These are phyloP conservation scores for Neodiprion lecontei DNA, from an alignment of 1,140 invertebrate species.

Conservation along the genomic window DNA sequence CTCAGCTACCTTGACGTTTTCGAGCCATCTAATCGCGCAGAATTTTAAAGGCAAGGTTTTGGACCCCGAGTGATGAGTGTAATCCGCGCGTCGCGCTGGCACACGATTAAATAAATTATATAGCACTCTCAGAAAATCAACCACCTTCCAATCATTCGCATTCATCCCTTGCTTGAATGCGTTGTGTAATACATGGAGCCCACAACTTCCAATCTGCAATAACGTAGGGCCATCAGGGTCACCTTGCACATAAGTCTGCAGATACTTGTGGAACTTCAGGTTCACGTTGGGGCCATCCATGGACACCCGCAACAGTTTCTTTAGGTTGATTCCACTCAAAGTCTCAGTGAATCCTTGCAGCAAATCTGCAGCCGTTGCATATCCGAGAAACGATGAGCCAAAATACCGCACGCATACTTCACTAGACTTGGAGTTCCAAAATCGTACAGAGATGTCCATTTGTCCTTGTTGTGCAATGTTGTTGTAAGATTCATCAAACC, in stretches of 20 bases:
- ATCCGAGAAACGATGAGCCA: constrained; percentile 23
- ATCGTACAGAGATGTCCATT: constrained; percentile 27
- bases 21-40: constrained; percentile 23
- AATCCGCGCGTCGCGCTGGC: constrained; percentile 18
- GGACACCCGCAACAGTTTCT: constrained; percentile 19
- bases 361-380: constrained; percentile 16
- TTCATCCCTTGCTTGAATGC: constrained; percentile 30
- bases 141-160: constrained; percentile 5
- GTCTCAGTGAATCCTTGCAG: constrained; percentile 19
- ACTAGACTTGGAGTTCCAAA: constrained; percentile 22
- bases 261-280: constrained; percentile 12
- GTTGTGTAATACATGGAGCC: constrained; percentile 27
- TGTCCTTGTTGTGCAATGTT: constrained; percentile 25
- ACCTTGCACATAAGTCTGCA: constrained; percentile 16
- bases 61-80: constrained; percentile 17
- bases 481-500: constrained; percentile 36
- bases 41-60: constrained; percentile 20
- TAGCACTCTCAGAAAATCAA: constrained; percentile 17
- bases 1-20: constrained; percentile 23
- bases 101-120: constrained; percentile 23
- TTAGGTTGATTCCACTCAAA: constrained; percentile 11
- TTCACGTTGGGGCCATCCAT: constrained; percentile 25
- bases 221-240: constrained; percentile 18
- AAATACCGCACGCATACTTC: constrained; percentile 27
- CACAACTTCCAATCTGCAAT: constrained; percentile 30